phyloP scores from a whole-genome alignment of 2,888 invertebrate genomes.

The Brachyopa scutellaris region DNA sequence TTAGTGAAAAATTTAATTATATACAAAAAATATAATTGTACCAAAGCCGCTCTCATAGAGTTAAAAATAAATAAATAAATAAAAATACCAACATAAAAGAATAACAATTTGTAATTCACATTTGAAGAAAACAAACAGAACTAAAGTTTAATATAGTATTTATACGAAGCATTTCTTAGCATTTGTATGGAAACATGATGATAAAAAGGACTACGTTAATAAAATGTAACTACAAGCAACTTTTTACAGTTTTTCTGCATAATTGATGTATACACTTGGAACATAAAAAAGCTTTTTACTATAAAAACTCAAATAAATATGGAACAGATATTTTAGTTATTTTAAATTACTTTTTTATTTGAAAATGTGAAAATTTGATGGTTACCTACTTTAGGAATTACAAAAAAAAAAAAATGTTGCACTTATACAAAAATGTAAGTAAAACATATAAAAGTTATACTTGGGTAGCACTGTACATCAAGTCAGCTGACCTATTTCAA shows the following conservation, averaged over 20 bases:
- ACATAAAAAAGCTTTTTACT: slow-evolving; percentile 20
- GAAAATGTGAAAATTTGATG: not conserved
- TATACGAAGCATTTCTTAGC: slow-evolving; percentile 23
- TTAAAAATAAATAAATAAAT: too few species aligned
- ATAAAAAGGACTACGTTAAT: not conserved
- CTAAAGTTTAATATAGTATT: slow-evolving; percentile 12
- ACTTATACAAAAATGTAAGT: too few species aligned
- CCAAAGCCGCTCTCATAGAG: slow-evolving; percentile 63
- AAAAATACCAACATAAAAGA: slow-evolving; percentile 2
- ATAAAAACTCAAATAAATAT: slow-evolving; percentile 1
- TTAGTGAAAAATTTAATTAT: slow-evolving; percentile 33
- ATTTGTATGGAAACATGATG: slow-evolving; percentile 13
- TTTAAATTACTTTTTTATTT: slow-evolving; percentile 1
- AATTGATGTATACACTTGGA: slow-evolving; percentile 31
- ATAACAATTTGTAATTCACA: slow-evolving; percentile 20
- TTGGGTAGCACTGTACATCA: too few species aligned
- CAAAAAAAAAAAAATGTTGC: too few species aligned
- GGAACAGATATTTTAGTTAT: too few species aligned
- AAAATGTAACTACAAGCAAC: not conserved
- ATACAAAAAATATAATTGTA: slow-evolving; percentile 55
- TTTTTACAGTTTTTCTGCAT: not conserved
- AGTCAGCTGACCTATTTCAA: too few species aligned
- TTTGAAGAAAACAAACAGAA: slow-evolving; percentile 12
- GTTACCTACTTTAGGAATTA: too few species aligned
- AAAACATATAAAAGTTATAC: too few species aligned